These are phyloP conservation scores for Plectropomus leopardus DNA, from an alignment of 2,113 vertebrate species.

Conservation along the genomic window DNA sequence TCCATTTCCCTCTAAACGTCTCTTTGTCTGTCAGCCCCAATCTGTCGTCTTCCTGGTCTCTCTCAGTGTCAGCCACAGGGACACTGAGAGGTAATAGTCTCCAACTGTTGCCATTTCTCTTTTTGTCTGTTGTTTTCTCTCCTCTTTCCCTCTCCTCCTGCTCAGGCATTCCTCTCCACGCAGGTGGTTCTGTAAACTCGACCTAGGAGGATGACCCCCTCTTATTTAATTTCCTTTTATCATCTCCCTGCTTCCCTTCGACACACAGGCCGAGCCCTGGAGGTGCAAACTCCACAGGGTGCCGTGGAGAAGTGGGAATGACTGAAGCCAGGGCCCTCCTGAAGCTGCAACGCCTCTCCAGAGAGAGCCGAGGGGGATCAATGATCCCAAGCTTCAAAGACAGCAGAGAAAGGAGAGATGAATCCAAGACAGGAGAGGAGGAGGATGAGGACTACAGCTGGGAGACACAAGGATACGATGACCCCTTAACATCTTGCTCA, in stretches of 20 bases:
- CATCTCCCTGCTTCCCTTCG: not conserved
- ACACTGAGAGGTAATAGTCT: not conserved
- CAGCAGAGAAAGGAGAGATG: not conserved
- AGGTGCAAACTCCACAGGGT: slow-evolving; percentile 5
- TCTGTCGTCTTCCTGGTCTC: slow-evolving; percentile 2
- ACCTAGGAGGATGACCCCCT: not conserved
- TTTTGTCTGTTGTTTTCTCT: not conserved
- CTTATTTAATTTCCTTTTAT: slow-evolving; percentile 11
- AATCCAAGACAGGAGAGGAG: not conserved
- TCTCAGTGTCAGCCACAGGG: slow-evolving; percentile 7
- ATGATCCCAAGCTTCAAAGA: slow-evolving; percentile 30
- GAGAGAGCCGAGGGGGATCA: slow-evolving; percentile 29
- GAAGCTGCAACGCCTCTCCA: slow-evolving; percentile 6
- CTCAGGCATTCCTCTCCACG: not conserved
- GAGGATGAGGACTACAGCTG: slow-evolving; percentile 12
- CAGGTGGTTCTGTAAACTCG: not conserved
- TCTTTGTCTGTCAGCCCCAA: slow-evolving; percentile 20
- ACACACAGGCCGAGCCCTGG: not conserved
- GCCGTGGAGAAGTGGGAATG: not conserved
- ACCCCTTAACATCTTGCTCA: too few relatives aligned
- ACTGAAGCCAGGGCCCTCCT: slow-evolving; percentile 15
- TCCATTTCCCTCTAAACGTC: not conserved
- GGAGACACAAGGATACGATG: not conserved
- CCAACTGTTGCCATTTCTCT: slow-evolving; percentile 19
- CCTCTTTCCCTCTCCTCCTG: not conserved